phyloP scores from a whole-genome alignment of 2,888 invertebrate genomes.

The Pachydiplax longipennis region DNA sequence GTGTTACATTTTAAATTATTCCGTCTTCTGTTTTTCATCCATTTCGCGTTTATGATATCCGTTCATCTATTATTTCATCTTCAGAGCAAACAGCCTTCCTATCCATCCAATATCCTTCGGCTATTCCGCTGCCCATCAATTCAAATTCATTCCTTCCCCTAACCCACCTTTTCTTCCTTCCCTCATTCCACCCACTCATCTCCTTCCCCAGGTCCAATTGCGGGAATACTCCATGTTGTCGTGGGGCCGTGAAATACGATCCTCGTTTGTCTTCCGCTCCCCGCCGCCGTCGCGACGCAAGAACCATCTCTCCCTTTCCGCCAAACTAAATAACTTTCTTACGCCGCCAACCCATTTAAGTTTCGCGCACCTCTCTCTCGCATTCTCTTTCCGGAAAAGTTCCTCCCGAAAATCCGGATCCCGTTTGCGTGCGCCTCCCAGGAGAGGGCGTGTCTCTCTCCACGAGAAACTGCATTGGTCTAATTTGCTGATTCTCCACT shows the following conservation, averaged over 20 bases:
- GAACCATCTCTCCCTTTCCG: neutral
- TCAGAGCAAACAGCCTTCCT: neutral
- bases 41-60: neutral
- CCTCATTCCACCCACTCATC: neutral
- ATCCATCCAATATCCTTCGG: neutral
- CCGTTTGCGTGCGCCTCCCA: neutral
- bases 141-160: too few relatives aligned
- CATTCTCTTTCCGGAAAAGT: neutral
- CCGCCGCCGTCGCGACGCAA: slow-evolving; percentile 38
- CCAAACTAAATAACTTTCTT: slow-evolving; percentile 41
- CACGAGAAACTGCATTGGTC: slow-evolving; percentile 9
- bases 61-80: neutral
- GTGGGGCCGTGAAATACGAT: slow-evolving; percentile 36
- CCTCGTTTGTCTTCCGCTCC: slow-evolving; percentile 32
- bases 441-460: neutral
- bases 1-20: too few relatives aligned
- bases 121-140: too few relatives aligned
- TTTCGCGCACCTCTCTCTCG: slow-evolving; percentile 25
- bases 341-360: slow-evolving; percentile 38
- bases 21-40: neutral
- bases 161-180: neutral
- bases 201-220: slow-evolving; percentile 33
- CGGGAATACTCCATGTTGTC: slow-evolving; percentile 32
- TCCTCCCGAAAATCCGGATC: neutral
- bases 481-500: slow-evolving; percentile 22